Evolutionary conservation across 2,888 invertebrate genomes (phyloP).

Genomic region (Apotomis turbidana): DNA sequence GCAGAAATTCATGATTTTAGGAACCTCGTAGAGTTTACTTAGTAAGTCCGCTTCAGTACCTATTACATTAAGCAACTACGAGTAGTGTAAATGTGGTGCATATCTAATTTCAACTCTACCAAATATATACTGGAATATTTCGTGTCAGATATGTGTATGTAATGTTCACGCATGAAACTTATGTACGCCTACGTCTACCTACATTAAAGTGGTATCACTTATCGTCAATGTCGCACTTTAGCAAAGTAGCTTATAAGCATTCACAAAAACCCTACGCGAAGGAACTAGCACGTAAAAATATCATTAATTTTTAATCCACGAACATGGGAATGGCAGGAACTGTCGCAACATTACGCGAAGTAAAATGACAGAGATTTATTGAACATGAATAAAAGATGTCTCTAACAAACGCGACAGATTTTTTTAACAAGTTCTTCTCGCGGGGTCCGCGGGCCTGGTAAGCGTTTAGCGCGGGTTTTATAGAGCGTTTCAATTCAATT

Average conservation of each 20-base stretch:
- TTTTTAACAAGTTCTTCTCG: slow-evolving; percentile 35
- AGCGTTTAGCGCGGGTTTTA: slow-evolving; percentile 48
- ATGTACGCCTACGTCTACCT: slow-evolving; percentile 6
- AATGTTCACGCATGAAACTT: slow-evolving; percentile 4
- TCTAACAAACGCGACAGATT: slow-evolving; percentile 37
- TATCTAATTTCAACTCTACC: background rate
- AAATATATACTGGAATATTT: background rate
- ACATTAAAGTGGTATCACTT: slow-evolving; percentile 7
- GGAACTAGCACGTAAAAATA: slow-evolving; percentile 23
- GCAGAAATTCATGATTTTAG: no score
- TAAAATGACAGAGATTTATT: slow-evolving; percentile 43
- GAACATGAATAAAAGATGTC: slow-evolving; percentile 41
- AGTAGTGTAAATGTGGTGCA: no score
- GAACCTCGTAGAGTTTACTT: no score
- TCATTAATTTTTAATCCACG: slow-evolving; percentile 40
- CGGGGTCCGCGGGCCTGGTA: slow-evolving; percentile 11
- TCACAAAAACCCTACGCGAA: slow-evolving; percentile 10
- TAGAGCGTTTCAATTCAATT: slow-evolving; percentile 60
- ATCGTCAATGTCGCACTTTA: slow-evolving; percentile 25
- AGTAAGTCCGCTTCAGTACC: no score
- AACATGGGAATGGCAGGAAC: slow-evolving; percentile 40
- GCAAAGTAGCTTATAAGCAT: slow-evolving; percentile 18
- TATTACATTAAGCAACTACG: no score
- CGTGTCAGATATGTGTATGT: background rate
- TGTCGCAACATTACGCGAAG: slow-evolving; percentile 39